Evolutionary conservation across 1,140 invertebrate genomes (phyloP).

Genomic region (Drosophila aff.): DNA sequence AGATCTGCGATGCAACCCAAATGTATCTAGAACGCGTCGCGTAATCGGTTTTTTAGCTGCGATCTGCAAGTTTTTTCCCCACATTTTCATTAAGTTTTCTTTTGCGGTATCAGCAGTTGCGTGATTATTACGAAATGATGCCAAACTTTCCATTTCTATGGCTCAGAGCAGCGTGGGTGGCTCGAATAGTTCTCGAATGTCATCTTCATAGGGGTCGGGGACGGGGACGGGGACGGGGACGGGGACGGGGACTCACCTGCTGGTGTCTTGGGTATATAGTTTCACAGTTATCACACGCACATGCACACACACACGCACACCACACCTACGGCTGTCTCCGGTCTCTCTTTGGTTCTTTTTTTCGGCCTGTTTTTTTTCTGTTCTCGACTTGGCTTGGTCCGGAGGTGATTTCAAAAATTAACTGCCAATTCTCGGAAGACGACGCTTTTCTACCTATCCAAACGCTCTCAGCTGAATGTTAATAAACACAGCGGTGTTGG

Average conservation of each 20-base stretch:
- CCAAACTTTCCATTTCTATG: constrained; percentile 76
- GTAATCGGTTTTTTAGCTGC: constrained; percentile 72
- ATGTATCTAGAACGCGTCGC: constrained; percentile 78
- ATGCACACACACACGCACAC: neutral
- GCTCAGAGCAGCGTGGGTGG: constrained; percentile 50
- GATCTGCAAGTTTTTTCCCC: constrained; percentile 35
- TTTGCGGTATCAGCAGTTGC: constrained; percentile 12
- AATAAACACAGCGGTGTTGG: constrained; percentile 64
- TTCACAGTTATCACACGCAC: constrained; percentile 63
- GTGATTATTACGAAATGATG: constrained; percentile 51
- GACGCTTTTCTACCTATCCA: constrained; percentile 42
- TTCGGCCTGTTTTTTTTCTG: constrained; percentile 6
- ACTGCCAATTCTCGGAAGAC: constrained; percentile 80
- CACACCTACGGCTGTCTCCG: constrained; percentile 55
- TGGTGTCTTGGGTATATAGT: constrained; percentile 41
- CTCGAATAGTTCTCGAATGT: constrained; percentile 43
- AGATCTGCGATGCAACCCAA: constrained; percentile 49
- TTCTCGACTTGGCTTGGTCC: constrained; percentile 40
- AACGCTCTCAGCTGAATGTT: constrained; percentile 66
- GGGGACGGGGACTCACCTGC: constrained; percentile 4
- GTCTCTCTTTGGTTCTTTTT: constrained; percentile 42
- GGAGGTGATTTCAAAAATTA: constrained; percentile 70
- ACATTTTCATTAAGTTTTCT: constrained; percentile 17
- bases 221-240: neutral
- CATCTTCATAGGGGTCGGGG: neutral